Evolutionary conservation across 1,140 invertebrate species (phyloP), one percentile per base, ranked within the genome.

Genomic region (Danaus plexippus): DNA sequence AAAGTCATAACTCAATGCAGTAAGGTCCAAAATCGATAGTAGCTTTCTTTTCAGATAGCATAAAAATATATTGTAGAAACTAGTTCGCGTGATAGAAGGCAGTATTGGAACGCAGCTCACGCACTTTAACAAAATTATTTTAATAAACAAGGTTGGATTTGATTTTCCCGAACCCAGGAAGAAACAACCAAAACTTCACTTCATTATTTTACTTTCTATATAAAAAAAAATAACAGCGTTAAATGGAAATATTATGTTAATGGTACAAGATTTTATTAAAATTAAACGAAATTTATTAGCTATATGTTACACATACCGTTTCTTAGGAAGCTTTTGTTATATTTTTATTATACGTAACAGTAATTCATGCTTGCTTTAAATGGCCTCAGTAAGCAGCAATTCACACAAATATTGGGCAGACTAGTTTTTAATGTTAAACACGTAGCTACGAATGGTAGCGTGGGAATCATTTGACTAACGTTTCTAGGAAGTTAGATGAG

Each of bases 91-190:
- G 83, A 68, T 56, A 57, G 15, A 9, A 18, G 56, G 74, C 72
- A 75, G 72, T 86, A 75, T 72, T 44, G 61, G 57, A 64, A 73
- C 72, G 66, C 69, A 68, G 50, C 69, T 67, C 83, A 85, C 83
- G 81, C 81, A 84, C 74, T 73, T 49, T 57, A 69, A 70, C 71
- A 62, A 85, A 85, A 86, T 82, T 82, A 85, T 86, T 85, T 85
- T 86, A 85, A 79, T 84, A 81, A 86, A 78, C 75, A 75, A 78
- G 77, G 71, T 81, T 76, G 77, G 68, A 67, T 83, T 83, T 79
- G 78, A 79, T 80, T 77, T 76, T 73, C 69, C 66, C 7, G 45
- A 52, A 58, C 58, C 52, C 47, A 57, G 61, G 64, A 67, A 59
- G 54, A 63, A 63, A 67, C 53, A 44, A 52, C 40, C 48, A 51